These are phyloP conservation scores for Eufriesea mexicana DNA, from an alignment of 1,140 invertebrate genomes.

Conservation along the genomic window DNA sequence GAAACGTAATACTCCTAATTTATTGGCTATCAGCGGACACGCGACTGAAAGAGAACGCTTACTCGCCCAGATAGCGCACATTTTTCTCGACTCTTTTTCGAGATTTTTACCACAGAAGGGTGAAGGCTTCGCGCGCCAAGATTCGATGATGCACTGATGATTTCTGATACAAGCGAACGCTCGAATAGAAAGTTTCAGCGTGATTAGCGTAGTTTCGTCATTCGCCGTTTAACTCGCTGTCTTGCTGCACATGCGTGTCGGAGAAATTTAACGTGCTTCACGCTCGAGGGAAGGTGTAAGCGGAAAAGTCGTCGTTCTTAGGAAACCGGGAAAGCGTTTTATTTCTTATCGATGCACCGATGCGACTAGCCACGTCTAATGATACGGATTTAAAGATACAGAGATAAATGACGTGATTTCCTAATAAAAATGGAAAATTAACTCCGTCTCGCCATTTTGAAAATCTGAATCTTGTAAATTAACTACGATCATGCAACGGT, in stretches of 20 bases:
- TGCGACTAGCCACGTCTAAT: too few species aligned
- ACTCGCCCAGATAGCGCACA: neutral
- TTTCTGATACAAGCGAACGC: neutral
- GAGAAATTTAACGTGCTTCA: neutral
- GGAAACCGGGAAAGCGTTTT: neutral
- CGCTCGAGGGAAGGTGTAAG: neutral
- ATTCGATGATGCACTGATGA: neutral
- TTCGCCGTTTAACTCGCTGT: neutral
- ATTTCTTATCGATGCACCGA: neutral
- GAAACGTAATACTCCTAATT: neutral
- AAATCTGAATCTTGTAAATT: too few species aligned
- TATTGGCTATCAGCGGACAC: neutral
- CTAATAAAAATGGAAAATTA: too few species aligned
- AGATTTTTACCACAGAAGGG: neutral
- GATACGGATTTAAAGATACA: too few species aligned
- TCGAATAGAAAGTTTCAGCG: neutral
- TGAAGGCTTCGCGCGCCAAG: too few species aligned
- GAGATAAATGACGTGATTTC: too few species aligned
- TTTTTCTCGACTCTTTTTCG: neutral
- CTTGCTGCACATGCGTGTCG: neutral
- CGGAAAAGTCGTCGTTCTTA: neutral
- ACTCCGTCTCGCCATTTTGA: too few species aligned
- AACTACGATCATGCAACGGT: too few species aligned
- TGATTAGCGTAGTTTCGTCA: constrained; percentile 24
- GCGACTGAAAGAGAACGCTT: constrained; percentile 19